A percentile compares a stretch with the other conserved stretches of the same genome.
Evolutionary conservation across 2,888 invertebrate species (phyloP).

Genomic region (Gasteruption jaculator): DNA sequence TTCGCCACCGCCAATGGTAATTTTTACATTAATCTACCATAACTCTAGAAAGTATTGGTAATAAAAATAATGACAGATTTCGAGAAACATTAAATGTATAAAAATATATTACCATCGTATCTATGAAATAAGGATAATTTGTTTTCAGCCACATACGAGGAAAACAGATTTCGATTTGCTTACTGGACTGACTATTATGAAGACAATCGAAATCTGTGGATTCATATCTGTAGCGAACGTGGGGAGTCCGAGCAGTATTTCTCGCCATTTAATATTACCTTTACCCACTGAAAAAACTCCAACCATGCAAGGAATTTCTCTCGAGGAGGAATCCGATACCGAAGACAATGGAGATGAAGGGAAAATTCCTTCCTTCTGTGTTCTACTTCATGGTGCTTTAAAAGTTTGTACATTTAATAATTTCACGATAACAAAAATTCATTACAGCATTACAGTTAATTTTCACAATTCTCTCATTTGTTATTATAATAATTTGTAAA

Average conservation of each 20-base stretch:
- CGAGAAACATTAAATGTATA: not conserved
- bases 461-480: no score
- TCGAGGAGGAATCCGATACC: constrained; percentile 55
- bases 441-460: no score
- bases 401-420: constrained; percentile 59
- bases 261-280: constrained; percentile 85
- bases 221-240: constrained; percentile 85
- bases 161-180: constrained; percentile 62
- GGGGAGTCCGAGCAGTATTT: constrained; percentile 84
- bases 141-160: constrained; percentile 56
- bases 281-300: constrained; percentile 54
- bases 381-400: constrained; percentile 86
- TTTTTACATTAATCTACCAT: no score
- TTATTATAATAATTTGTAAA: no score
- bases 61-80: not conserved
- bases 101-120: constrained; percentile 1
- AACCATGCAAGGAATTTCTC: constrained; percentile 49
- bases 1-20: constrained; percentile 70
- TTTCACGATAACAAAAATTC: constrained; percentile 4
- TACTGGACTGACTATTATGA: constrained; percentile 62
- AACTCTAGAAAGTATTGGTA: not conserved
- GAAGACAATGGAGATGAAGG: constrained; percentile 66
- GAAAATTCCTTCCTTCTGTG: constrained; percentile 85
- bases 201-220: constrained; percentile 78
- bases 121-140: no score